Base-by-base conservation (phyloP, 2,113 vertebrate genomes). In the Phyllopteryx taeniolatus region DNA sequence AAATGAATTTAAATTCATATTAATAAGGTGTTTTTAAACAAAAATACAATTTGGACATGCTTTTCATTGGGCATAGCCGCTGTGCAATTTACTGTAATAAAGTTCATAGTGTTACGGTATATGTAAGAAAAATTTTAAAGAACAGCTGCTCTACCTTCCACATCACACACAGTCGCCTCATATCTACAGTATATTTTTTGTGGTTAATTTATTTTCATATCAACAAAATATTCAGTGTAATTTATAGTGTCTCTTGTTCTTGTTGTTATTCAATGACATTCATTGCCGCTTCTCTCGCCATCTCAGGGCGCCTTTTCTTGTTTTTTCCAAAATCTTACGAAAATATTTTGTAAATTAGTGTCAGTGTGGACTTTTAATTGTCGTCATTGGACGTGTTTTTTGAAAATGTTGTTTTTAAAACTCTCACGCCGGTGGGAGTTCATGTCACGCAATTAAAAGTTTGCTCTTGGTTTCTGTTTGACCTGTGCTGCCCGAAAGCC, bases 401-500 rank as follows among this genome's bases (percentile, higher is more conserved):
- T 27, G 19, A n/a, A 66, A 47, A 17, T 66, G 64, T 47, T 39
- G 35, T 39, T 39, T 44, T 66, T 47, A 46, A 27, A 31, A 22
- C 10, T 43, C 20, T 19, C 31, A 61, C 59, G 31, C 59, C 15
- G 9, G 12, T 8, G n/a, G 43, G n/a, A 66, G 31, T 60, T 44
- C 42, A 66, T 47, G 64, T 31, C 43, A 66, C 64, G 44, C 22
- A 12, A 66, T 47, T 66, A 66, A 66, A 66, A 27, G n/a, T 43
- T 44, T 47, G n/a, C 43, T 47, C 11, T 27, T 66, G 12, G 64
- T 43, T 66, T 47, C 12, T 42, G n/a, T 19, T 63, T 63, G 33
- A 62, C 33, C 17, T 20, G 61, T 15, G 9, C 39, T 39, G 61
- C 8, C 61, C 3, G 12, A 31, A 5, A 2, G 53, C 8, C 53